Evolutionary conservation across 2,797 vertebrate genomes (phyloP).

Genomic region (Sternotherus odoratus): DNA sequence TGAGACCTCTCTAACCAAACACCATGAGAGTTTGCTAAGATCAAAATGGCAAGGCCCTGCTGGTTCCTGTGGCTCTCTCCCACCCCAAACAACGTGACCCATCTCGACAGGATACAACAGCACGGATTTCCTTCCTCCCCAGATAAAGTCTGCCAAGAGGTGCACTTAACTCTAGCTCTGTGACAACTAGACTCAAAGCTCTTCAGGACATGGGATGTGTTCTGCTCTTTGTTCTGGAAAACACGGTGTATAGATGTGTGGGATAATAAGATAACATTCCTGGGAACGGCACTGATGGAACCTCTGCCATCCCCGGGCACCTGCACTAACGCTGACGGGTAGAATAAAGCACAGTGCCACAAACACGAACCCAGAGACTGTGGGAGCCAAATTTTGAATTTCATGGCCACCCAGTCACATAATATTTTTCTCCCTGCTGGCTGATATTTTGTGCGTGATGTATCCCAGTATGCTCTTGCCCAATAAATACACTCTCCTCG

Average conservation of each 20-base stretch:
- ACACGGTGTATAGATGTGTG: not conserved
- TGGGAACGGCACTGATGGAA: not conserved
- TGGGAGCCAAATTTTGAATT: not conserved
- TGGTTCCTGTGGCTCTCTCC: not conserved
- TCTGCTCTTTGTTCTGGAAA: not conserved
- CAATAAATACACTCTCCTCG: not conserved
- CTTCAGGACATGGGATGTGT: not conserved
- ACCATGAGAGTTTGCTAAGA: not conserved
- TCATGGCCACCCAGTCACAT: not conserved
- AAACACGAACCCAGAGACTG: not conserved
- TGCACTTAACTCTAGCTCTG: not conserved
- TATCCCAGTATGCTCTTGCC: not conserved
- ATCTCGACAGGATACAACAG: conserved; percentile 1
- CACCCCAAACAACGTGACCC: rapidly evolving
- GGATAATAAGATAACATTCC: not conserved
- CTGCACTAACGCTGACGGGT: not conserved
- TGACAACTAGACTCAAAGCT: not conserved
- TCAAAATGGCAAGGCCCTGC: not conserved
- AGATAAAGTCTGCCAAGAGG: conserved; percentile 13
- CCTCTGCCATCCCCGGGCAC: not conserved
- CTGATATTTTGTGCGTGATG: not conserved
- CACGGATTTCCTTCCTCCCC: not conserved
- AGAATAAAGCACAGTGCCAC: not conserved
- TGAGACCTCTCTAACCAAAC: not conserved
- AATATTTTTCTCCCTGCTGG: not conserved